Percentiles rank a stretch among this genome's conserved stretches.
These are phyloP conservation scores for Drosophila tsacasi DNA, from an alignment of 1,140 invertebrate species.

Conservation along the genomic window DNA sequence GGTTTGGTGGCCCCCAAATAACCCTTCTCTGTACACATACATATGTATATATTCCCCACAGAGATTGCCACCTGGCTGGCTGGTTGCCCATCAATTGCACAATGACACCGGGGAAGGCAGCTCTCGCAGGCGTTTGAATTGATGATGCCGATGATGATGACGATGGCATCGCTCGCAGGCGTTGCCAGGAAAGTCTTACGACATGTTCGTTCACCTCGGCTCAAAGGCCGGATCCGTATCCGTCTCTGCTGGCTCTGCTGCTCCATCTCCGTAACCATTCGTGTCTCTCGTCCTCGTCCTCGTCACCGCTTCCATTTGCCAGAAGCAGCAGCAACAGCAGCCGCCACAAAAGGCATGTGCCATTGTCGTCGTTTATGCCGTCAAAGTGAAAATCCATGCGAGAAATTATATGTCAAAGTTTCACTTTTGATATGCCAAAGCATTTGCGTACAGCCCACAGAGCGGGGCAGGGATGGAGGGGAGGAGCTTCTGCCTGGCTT, in stretches of 20 bases:
- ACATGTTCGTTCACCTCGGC: conserved; percentile 21
- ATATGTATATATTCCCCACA: background rate
- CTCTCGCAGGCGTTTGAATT: conserved; percentile 40
- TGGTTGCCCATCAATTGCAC: conserved; percentile 24
- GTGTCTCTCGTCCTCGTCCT: background rate
- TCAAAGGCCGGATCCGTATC: conserved; percentile 11
- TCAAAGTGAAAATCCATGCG: conserved; percentile 82
- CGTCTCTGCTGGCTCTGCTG: background rate
- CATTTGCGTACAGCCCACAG: no score
- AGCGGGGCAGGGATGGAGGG: no score
- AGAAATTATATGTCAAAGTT: conserved; percentile 83
- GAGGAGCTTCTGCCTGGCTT: conserved; percentile 3
- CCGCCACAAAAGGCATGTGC: conserved; percentile 47
- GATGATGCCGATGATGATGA: conserved; percentile 44
- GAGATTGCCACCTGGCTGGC: conserved; percentile 24
- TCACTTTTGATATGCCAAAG: conserved; percentile 81
- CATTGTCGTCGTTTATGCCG: conserved; percentile 76
- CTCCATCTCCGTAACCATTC: background rate
- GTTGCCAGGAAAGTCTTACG: conserved; percentile 22
- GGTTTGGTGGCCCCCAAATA: background rate
- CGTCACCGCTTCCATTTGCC: conserved; percentile 10
- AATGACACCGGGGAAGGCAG: conserved; percentile 19
- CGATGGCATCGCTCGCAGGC: conserved; percentile 19
- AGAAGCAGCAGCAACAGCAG: conserved; percentile 7
- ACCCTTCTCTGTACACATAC: conserved; percentile 2